Evolutionary conservation across 1,140 invertebrate genomes (phyloP).

Genomic region (Bombus waltoni): DNA sequence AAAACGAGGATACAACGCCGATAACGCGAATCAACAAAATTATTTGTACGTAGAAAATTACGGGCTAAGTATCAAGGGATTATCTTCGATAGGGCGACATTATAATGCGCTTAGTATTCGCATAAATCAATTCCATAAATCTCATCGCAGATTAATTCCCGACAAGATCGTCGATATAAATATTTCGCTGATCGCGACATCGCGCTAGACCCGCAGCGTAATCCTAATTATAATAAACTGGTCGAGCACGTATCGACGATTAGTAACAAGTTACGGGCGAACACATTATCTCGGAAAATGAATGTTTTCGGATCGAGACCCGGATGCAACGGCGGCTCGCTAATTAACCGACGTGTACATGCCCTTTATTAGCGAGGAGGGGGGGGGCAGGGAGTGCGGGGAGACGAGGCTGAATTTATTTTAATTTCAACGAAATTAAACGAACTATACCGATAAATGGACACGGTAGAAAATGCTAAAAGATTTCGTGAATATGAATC

Average conservation of each 20-base stretch:
- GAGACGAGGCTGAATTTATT: neutral
- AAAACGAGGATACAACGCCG: too few species aligned
- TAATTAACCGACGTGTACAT: constrained; percentile 29
- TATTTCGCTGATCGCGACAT: constrained; percentile 23
- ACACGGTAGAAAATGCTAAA: neutral
- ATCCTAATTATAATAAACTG: constrained; percentile 51
- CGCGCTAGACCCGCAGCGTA: constrained; percentile 1
- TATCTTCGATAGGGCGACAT: constrained; percentile 12
- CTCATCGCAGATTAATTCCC: constrained; percentile 35
- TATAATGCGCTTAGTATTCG: constrained; percentile 37
- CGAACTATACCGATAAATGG: neutral
- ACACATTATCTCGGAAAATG: constrained; percentile 30
- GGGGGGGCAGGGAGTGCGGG: accelerated
- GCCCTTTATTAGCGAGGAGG: neutral
- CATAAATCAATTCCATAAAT: constrained; percentile 44
- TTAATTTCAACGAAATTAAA: constrained; percentile 26
- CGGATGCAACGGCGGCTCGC: constrained; percentile 5
- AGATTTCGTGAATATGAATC: neutral
- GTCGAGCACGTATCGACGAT: constrained; percentile 18
- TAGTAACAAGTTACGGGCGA: constrained; percentile 29
- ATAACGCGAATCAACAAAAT: neutral
- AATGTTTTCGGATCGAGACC: constrained; percentile 27
- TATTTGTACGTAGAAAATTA: constrained; percentile 23
- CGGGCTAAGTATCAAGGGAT: constrained; percentile 10
- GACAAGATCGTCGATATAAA: constrained; percentile 43